Conservation (phyloP, 2,888 invertebrate species). For the Oasisia sp. region DNA sequence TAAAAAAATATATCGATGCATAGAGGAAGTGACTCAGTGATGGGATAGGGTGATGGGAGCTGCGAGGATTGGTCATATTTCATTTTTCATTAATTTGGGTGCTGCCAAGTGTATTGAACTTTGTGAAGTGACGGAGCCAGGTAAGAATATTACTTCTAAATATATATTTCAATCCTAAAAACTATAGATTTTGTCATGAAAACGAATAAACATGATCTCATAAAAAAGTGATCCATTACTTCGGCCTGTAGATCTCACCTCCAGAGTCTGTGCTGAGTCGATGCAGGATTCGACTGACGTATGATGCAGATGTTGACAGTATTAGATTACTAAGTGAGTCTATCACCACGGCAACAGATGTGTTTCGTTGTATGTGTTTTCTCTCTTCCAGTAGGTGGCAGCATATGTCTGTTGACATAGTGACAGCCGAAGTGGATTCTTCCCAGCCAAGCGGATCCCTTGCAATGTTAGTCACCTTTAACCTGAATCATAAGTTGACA, state of each 20-base stretch:
- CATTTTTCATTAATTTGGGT: too few relatives aligned
- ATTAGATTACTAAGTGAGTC: not conserved
- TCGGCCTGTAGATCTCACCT: not conserved
- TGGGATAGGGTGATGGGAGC: too few relatives aligned
- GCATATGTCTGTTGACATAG: not conserved
- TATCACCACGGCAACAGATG: not conserved
- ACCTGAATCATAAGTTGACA: not conserved
- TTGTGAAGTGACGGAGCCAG: too few relatives aligned
- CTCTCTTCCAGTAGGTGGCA: constrained; percentile 10
- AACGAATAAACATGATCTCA: not conserved
- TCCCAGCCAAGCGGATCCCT: not conserved
- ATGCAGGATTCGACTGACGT: not conserved
- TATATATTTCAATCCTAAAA: too few relatives aligned
- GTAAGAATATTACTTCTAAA: too few relatives aligned
- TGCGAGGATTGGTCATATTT: too few relatives aligned
- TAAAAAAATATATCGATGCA: too few relatives aligned
- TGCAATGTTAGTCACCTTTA: not conserved
- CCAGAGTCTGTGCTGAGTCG: not conserved
- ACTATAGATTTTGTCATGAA: not conserved
- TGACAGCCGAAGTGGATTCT: not conserved
- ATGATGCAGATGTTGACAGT: not conserved
- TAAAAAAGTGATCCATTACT: not conserved
- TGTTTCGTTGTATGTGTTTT: not conserved
- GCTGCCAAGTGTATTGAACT: too few relatives aligned
- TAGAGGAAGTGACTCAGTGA: too few relatives aligned